Percentiles rank a stretch among this genome's conserved stretches.
These are phyloP conservation scores for Cherax destructor DNA, from an alignment of 1,140 invertebrate species.

Conservation along the genomic window DNA sequence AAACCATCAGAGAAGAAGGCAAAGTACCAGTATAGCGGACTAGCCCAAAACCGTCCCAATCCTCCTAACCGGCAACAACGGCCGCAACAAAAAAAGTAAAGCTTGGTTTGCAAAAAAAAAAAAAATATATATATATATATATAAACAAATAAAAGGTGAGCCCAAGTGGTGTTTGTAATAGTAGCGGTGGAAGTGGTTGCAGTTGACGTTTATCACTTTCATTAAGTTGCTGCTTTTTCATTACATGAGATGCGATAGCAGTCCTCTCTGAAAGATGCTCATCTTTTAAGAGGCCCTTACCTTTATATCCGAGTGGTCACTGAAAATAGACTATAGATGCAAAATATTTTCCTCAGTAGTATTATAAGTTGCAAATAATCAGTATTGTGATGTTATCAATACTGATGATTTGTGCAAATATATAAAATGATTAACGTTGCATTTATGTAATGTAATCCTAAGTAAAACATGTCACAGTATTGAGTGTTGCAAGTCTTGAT, in stretches of 20 bases:
- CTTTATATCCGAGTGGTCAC: neutral
- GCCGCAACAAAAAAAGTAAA: constrained; percentile 35
- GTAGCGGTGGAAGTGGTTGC: neutral
- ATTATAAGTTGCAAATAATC: constrained; percentile 9
- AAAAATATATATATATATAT: neutral
- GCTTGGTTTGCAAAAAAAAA: neutral
- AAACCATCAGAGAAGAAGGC: constrained; percentile 82
- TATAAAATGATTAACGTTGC: constrained; percentile 15
- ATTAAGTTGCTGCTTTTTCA: neutral
- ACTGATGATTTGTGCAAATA: neutral
- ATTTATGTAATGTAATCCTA: constrained; percentile 10
- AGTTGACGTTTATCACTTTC: neutral
- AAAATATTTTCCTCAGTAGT: constrained; percentile 6
- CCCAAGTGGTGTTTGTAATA: neutral
- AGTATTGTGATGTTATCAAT: neutral
- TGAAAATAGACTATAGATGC: constrained; percentile 6
- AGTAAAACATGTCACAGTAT: neutral
- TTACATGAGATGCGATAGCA: neutral
- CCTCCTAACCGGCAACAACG: constrained; percentile 76
- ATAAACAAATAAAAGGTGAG: neutral
- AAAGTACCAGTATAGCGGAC: constrained; percentile 82
- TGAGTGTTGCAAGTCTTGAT: neutral
- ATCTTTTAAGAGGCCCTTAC: neutral
- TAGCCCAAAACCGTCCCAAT: constrained; percentile 78
- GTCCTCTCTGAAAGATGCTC: neutral